These are phyloP conservation scores for Megaustenia siamemsis DNA, from an alignment of 2,888 invertebrate species.

Conservation along the genomic window DNA sequence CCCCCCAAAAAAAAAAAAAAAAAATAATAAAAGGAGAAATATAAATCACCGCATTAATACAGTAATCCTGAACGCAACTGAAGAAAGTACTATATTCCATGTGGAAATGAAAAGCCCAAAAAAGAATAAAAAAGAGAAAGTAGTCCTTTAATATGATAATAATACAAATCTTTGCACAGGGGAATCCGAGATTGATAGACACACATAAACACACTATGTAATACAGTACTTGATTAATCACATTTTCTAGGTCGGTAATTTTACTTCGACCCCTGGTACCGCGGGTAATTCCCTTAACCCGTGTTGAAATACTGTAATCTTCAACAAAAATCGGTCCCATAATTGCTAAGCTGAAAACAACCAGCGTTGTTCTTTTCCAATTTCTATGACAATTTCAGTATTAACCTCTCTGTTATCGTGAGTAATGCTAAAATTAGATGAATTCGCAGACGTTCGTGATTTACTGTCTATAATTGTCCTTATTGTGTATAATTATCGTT, in stretches of 20 bases:
- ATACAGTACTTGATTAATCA: background rate
- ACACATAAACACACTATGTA: background rate
- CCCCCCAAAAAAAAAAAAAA: too few relatives aligned
- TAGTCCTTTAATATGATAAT: constrained; percentile 1
- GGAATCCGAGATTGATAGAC: constrained; percentile 9
- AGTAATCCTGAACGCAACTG: background rate
- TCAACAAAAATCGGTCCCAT: background rate
- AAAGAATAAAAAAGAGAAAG: background rate
- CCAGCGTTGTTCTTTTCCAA: background rate
- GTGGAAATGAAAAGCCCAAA: background rate
- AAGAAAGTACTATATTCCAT: background rate
- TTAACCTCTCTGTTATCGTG: background rate
- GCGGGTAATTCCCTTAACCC: background rate
- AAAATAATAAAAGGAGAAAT: background rate
- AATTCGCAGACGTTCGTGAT: background rate
- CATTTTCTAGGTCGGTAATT: background rate
- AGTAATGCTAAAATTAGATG: background rate
- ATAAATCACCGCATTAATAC: background rate
- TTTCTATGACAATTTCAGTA: background rate
- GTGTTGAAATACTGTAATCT: constrained; percentile 21
- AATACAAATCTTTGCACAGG: background rate
- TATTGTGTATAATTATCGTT: too few relatives aligned
- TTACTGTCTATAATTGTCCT: background rate
- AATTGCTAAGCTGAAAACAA: background rate
- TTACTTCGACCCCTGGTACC: background rate